phyloP scores from a whole-genome alignment of 2,888 invertebrate genomes.

The Chaetoderma sp. region DNA sequence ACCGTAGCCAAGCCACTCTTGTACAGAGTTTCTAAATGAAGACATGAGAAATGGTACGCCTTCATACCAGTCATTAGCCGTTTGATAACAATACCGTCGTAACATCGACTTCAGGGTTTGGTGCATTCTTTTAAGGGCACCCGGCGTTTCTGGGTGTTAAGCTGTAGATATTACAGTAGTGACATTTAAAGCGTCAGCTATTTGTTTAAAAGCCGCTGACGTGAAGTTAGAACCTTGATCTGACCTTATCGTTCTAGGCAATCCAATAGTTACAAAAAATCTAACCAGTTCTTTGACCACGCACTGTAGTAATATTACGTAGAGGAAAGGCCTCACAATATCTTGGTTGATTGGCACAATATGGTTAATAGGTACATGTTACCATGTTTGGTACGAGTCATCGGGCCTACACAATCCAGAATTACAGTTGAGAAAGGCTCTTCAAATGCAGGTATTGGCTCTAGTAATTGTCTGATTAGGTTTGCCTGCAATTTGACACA shows the following conservation, averaged over 20 bases:
- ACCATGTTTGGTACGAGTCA: conserved; percentile 16
- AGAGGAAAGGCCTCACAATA: conserved; percentile 20
- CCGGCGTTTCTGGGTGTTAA: conserved; percentile 21
- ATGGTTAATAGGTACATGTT: conserved; percentile 17
- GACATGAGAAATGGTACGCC: too few species aligned
- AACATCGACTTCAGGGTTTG: too few species aligned
- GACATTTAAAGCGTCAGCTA: conserved; percentile 3
- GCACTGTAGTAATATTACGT: background rate
- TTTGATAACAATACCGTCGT: too few species aligned
- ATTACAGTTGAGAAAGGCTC: conserved; percentile 19
- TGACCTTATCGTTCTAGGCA: conserved; percentile 10
- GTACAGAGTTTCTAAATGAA: too few species aligned
- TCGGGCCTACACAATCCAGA: conserved; percentile 22
- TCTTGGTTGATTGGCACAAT: conserved; percentile 12
- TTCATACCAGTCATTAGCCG: too few species aligned
- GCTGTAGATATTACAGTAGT: conserved; percentile 10
- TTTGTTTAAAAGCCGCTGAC: conserved; percentile 15
- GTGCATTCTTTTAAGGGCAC: too few species aligned
- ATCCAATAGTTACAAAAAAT: conserved; percentile 4
- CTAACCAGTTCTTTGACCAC: conserved; percentile 1
- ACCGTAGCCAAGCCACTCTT: too few species aligned
- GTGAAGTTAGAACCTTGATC: conserved; percentile 18
- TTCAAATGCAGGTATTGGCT: conserved; percentile 15
- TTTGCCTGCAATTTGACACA: conserved; percentile 15
- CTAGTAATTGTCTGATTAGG: background rate